Conservation (phyloP, 2,113 vertebrate genomes). For the Mus spicilegus region DNA sequence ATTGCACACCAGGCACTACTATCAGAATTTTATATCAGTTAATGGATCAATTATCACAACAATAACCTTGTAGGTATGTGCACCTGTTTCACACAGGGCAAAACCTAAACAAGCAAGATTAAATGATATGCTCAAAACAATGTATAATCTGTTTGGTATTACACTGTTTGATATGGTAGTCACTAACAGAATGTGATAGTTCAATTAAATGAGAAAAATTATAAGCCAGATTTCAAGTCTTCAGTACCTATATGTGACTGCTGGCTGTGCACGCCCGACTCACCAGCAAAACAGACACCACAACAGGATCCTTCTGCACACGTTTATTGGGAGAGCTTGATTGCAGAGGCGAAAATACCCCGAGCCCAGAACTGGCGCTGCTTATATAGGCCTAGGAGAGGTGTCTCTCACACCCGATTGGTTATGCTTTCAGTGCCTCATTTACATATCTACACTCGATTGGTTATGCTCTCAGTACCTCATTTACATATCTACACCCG, state of each 20-base stretch:
- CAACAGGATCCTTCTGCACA: no score
- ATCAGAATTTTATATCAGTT: not conserved
- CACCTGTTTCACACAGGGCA: not conserved
- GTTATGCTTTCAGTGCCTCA: no score
- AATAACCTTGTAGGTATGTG: not conserved
- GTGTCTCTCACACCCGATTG: no score
- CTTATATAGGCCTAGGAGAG: no score
- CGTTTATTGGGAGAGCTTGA: no score
- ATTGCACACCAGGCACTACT: not conserved
- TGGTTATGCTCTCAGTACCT: no score
- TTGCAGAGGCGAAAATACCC: no score
- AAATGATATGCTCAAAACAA: not conserved
- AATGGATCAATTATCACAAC: conserved; percentile 52
- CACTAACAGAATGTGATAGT: not conserved
- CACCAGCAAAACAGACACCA: no score
- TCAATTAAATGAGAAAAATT: conserved; percentile 29
- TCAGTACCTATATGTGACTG: not conserved
- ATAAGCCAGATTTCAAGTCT: not conserved
- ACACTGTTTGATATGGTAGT: not conserved
- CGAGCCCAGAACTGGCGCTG: no score
- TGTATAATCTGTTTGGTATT: not conserved
- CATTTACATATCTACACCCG: no score
- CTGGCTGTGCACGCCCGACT: not conserved
- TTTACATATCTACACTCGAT: no score
- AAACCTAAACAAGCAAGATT: conserved; percentile 6